phyloP scores from a whole-genome alignment of 2,797 vertebrate genomes.

The Ambastaia sidthimunki region DNA sequence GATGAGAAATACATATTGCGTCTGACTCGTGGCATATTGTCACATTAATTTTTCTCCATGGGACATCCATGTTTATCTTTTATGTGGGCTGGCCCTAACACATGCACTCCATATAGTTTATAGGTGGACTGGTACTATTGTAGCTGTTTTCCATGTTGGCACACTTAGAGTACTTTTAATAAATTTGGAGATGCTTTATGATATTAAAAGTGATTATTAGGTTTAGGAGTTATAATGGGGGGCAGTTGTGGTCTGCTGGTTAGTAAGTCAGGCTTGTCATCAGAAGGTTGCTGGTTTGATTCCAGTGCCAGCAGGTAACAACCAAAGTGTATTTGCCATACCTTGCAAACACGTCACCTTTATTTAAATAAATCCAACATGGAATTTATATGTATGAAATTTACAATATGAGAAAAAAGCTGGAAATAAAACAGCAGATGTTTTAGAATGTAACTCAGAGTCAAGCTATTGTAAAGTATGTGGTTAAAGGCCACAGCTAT shows the following conservation, averaged over 20 bases:
- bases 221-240: no score
- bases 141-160: not conserved
- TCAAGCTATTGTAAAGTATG: slow-evolving; percentile 25
- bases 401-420: not conserved
- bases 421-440: not conserved
- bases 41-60: not conserved
- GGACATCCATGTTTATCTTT: slow-evolving; percentile 7
- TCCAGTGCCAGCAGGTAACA: no score
- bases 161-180: not conserved
- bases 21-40: slow-evolving; percentile 14
- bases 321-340: no score
- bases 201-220: not conserved
- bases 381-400: not conserved
- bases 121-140: not conserved
- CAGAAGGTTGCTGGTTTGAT: no score
- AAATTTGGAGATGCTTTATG: not conserved
- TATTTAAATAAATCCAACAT: not conserved
- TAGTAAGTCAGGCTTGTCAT: no score
- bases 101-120: not conserved
- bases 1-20: not conserved
- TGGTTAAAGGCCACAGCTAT: slow-evolving; percentile 26
- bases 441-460: not conserved
- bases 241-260: no score
- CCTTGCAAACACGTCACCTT: no score
- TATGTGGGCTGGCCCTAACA: not conserved